Conservation (phyloP, 2,888 invertebrate genomes). For the Spilarctia lutea region DNA sequence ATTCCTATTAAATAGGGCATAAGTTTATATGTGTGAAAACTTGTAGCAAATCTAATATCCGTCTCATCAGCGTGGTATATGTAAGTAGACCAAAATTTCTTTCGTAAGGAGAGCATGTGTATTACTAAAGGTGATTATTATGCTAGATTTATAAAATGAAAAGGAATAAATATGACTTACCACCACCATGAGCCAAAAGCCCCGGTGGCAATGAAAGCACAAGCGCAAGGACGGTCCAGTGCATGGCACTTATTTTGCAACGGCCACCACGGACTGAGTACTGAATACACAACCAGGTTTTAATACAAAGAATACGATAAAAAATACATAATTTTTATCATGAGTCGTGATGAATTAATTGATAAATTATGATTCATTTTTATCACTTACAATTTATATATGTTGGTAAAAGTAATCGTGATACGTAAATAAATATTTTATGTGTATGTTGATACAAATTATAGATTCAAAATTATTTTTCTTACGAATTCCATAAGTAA, state of each 20-base stretch:
- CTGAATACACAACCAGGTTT: slow-evolving; percentile 8
- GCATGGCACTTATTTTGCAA: slow-evolving; percentile 39
- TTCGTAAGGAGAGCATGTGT: too few species aligned
- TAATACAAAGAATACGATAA: slow-evolving; percentile 48
- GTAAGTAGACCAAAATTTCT: too few species aligned
- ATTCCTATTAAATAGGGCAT: too few species aligned
- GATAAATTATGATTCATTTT: slow-evolving; percentile 20
- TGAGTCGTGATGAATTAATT: slow-evolving; percentile 43
- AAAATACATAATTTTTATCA: slow-evolving; percentile 27
- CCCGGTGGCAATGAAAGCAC: slow-evolving; percentile 43
- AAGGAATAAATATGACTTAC: slow-evolving; percentile 15
- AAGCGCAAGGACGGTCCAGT: slow-evolving; percentile 35
- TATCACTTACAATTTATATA: slow-evolving; percentile 8
- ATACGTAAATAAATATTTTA: slow-evolving; percentile 11
- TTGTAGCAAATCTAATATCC: too few species aligned
- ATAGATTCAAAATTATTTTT: too few species aligned
- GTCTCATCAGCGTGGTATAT: too few species aligned
- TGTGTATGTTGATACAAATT: too few species aligned
- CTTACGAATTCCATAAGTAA: too few species aligned
- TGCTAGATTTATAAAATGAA: background rate
- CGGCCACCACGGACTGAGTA: slow-evolving; percentile 37
- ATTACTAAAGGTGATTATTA: too few species aligned
- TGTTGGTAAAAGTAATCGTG: slow-evolving; percentile 33
- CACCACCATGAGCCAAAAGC: slow-evolving; percentile 20
- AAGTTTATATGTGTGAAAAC: too few species aligned